A percentile compares a stretch with the other conserved stretches of the same genome.
phyloP scores from a whole-genome alignment of 92 coral and sea anemone genomes.

The Phenganax stokvisi region DNA sequence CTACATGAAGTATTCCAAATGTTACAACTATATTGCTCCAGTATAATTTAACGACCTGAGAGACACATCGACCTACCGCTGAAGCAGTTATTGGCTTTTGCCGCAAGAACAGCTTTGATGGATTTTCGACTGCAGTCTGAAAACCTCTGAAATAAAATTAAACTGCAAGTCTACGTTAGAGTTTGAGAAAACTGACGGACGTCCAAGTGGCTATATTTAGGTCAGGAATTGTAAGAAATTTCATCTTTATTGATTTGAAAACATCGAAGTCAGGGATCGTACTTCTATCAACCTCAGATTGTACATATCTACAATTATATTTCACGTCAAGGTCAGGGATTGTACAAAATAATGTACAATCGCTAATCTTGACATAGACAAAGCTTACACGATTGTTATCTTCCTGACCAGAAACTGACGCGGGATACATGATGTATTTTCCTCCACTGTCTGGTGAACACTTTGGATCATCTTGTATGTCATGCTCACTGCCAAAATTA shows the following conservation, averaged over 20 bases:
- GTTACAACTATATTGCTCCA: too few species aligned
- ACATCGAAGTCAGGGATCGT: too few species aligned
- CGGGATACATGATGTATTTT: slow-evolving; percentile 93
- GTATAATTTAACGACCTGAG: background rate
- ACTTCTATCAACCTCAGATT: too few species aligned
- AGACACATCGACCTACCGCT: slow-evolving; percentile 43
- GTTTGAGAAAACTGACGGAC: too few species aligned
- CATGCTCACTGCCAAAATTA: slow-evolving; percentile 98
- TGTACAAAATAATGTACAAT: background rate
- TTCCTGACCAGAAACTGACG: slow-evolving; percentile 83
- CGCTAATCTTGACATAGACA: background rate
- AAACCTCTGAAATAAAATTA: slow-evolving; percentile 50
- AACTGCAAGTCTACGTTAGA: background rate
- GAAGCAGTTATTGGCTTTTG: slow-evolving; percentile 65
- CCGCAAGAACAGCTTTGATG: slow-evolving; percentile 51
- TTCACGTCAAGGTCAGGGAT: background rate
- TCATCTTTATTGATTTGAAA: too few species aligned
- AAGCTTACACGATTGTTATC: slow-evolving; percentile 65
- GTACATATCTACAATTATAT: too few species aligned
- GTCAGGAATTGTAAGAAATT: too few species aligned
- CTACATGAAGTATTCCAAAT: slow-evolving; percentile 30
- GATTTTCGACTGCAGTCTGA: slow-evolving; percentile 74
- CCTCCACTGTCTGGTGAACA: slow-evolving; percentile 83
- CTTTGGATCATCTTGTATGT: slow-evolving; percentile 50
- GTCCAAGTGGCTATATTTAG: too few species aligned